phyloP scores from a whole-genome alignment of 2,113 vertebrate species.

The Rhegmatorhina hoffmannsi region DNA sequence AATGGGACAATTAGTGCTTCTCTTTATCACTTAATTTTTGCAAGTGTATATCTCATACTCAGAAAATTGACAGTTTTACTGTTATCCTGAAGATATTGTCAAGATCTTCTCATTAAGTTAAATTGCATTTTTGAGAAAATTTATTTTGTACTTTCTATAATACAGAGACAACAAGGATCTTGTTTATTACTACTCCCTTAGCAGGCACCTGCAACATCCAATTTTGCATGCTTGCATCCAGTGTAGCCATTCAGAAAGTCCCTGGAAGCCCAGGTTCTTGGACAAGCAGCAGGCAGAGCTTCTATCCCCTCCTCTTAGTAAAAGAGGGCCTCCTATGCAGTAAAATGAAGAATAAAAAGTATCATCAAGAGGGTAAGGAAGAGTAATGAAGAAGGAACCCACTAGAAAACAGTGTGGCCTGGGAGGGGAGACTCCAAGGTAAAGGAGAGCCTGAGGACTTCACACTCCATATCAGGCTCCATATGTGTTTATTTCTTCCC shows the following conservation, averaged over 20 bases:
- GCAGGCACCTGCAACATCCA: background rate
- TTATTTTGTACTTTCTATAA: background rate
- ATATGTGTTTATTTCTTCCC: background rate
- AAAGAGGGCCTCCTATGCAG: background rate
- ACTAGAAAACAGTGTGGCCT: background rate
- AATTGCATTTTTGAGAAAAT: background rate
- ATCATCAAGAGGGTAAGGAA: background rate
- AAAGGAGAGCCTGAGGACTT: background rate
- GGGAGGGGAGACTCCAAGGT: no score
- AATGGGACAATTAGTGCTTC: background rate
- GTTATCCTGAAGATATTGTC: background rate
- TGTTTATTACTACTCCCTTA: background rate
- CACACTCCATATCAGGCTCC: background rate
- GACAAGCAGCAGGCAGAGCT: background rate
- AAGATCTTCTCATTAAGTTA: background rate
- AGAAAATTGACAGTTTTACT: background rate
- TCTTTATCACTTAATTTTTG: background rate
- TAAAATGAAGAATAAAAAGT: background rate
- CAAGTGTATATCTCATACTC: background rate
- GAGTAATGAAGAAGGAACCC: background rate
- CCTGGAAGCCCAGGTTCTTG: background rate
- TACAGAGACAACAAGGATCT: background rate
- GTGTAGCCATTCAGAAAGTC: background rate
- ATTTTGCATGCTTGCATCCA: background rate
- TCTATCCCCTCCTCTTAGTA: background rate